These are phyloP conservation scores for Siderastrea siderea DNA, from an alignment of 92 coral and sea anemone genomes.

Conservation along the genomic window DNA sequence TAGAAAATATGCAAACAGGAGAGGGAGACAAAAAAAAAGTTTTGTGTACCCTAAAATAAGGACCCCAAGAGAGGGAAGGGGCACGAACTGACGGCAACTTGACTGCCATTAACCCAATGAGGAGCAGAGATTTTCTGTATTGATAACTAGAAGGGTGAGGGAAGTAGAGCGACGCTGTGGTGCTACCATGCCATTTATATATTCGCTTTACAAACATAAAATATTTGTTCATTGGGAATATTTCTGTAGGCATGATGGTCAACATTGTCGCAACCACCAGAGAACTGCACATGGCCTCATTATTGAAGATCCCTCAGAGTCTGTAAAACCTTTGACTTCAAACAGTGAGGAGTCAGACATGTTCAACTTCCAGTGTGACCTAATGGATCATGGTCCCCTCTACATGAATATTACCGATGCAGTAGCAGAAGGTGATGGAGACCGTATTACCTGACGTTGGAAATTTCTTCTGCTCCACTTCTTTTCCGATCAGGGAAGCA, in stretches of 20 bases:
- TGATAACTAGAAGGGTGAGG: no score
- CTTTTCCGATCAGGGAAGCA: slow-evolving; percentile 23
- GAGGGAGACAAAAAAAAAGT: no score
- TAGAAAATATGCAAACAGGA: no score
- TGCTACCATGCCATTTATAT: no score
- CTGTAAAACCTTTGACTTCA: neutral
- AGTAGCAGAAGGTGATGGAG: slow-evolving; percentile 58
- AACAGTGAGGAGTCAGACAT: slow-evolving; percentile 21
- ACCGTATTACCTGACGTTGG: slow-evolving; percentile 45
- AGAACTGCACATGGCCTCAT: slow-evolving; percentile 27
- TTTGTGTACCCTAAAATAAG: no score
- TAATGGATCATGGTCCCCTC: slow-evolving; percentile 52
- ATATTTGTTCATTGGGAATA: no score
- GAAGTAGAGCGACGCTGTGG: no score
- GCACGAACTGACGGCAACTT: no score
- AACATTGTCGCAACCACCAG: slow-evolving; percentile 37
- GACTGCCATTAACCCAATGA: no score
- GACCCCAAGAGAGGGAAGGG: no score
- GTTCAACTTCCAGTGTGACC: slow-evolving; percentile 45
- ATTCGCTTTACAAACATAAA: no score
- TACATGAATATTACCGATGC: slow-evolving; percentile 52
- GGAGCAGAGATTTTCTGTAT: no score
- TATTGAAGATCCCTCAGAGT: neutral
- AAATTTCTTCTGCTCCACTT: slow-evolving; percentile 59
- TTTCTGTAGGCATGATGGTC: slow-evolving; percentile 45